These are phyloP conservation scores for Phengaris alcon DNA, from an alignment of 2,888 invertebrate species.

Conservation along the genomic window DNA sequence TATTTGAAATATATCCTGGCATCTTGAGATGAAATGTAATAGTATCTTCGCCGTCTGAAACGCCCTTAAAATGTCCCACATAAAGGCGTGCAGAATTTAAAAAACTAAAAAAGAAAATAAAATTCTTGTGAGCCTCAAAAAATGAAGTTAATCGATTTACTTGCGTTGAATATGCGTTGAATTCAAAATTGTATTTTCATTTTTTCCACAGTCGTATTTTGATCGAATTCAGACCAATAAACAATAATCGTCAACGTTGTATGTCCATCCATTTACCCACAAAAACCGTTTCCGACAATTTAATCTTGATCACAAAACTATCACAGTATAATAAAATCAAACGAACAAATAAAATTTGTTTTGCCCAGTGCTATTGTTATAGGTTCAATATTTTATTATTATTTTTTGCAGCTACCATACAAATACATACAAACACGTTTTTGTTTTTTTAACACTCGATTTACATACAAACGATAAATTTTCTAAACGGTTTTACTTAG, in stretches of 20 bases:
- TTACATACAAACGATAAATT: conserved; percentile 6
- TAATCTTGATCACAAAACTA: conserved; percentile 8
- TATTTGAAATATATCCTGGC: too few species aligned
- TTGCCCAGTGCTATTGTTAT: neutral
- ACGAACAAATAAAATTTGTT: conserved; percentile 2
- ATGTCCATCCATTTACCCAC: neutral
- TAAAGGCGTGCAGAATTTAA: too few species aligned
- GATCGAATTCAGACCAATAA: neutral
- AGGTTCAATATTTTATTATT: neutral
- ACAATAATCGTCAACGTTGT: neutral
- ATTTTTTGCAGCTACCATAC: neutral
- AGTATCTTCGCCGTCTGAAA: too few species aligned
- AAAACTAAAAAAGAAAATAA: too few species aligned
- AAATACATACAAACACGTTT: conserved; percentile 15
- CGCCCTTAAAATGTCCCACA: too few species aligned
- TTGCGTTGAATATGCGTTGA: neutral
- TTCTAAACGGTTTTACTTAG: conserved; percentile 6
- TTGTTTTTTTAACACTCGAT: neutral
- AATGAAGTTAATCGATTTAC: too few species aligned
- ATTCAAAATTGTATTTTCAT: neutral
- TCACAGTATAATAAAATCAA: conserved; percentile 4
- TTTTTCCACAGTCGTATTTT: neutral
- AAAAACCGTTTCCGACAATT: conserved; percentile 1
- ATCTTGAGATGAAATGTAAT: too few species aligned
- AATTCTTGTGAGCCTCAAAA: too few species aligned